Percentiles rank a stretch among this genome's conserved stretches.
Conservation (phyloP, 92 coral and sea anemone species). For the Heteractis magnifica region DNA sequence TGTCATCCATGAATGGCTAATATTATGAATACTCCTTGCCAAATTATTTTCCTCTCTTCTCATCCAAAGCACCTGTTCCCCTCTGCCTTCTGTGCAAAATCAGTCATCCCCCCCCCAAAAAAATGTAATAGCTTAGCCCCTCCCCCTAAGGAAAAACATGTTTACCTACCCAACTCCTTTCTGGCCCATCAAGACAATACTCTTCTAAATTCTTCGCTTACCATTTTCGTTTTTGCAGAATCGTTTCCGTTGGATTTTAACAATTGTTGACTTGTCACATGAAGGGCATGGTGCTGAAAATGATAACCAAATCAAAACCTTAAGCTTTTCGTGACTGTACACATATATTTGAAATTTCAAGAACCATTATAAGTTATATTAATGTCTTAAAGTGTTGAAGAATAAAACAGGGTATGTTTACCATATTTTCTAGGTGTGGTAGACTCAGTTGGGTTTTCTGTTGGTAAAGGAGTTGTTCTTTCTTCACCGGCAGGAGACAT, state of each 20-base stretch:
- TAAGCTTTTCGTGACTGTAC: background rate
- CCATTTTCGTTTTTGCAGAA: constrained; percentile 21
- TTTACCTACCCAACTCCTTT: background rate
- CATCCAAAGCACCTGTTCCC: too few relatives aligned
- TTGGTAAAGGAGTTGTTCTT: background rate
- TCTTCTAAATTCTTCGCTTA: background rate
- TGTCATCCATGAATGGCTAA: background rate
- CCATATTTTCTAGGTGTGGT: background rate
- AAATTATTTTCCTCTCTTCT: background rate
- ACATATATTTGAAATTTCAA: too few relatives aligned
- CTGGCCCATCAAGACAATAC: background rate
- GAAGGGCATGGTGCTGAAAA: constrained; percentile 9
- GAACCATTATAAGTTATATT: background rate
- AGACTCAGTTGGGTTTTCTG: background rate
- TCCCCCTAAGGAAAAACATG: too few relatives aligned
- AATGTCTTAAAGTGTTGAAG: background rate
- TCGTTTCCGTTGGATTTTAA: constrained; percentile 7
- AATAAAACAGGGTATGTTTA: background rate
- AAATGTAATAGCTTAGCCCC: too few relatives aligned
- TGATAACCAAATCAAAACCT: background rate
- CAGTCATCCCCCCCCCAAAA: too few relatives aligned
- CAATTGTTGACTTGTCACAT: background rate
- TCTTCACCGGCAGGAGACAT: background rate
- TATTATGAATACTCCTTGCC: background rate
- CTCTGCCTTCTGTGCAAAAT: too few relatives aligned